Base-by-base conservation (phyloP, 2,113 vertebrate species). In the Tenebrosternarchus preto region DNA sequence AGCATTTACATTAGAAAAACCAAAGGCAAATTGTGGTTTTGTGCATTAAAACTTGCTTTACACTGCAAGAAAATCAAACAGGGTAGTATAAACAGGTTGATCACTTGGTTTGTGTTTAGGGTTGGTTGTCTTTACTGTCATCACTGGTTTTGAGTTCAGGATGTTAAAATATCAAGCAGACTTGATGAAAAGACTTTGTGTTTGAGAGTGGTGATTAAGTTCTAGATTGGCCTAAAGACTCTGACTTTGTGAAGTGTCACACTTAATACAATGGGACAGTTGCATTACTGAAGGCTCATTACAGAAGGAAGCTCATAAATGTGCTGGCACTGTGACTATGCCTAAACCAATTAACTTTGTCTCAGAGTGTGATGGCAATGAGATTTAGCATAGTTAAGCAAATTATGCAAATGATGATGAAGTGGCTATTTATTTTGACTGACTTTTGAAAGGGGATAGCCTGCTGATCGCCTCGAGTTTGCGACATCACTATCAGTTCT, bases 321-420 rank as follows among this genome's bases (percentile, higher is more conserved):
- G 76, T 55, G 22, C 22, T 69, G 61, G 24, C 69, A 75, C 74
- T 16, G 63, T 74, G 63, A 73, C 79, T 74, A 79, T 73, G 78
- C 55, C 61, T 53, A 43, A 78, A 59, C 50, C 59, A 74, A 81
- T 82, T 79, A 74, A 75, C 76, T 71, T 75, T 70, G 56, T 39
- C 59, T 70, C 71, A 73, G 63, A 64, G 81, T 70, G 64, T 61
- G 60, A 59, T 64, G 71, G 63, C 64, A 78, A 71, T 81, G 60
- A 75, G 64, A 64, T 71, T 81, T 70, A 71, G 71, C 72, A 64
- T 71, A 81, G 77, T 78, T 71, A 57, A 74, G 53, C 22, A 53
- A 59, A 78, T 84, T 84, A 81, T 84, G 80, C 64, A 75, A 78
- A 81, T 81, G 24, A 78, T 27, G 67, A 43, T 81, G 56, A 84